Evolutionary conservation across 2,797 vertebrate species (phyloP), one percentile per base, ranked within the genome.

Genomic region (Urophycis tenuis): DNA sequence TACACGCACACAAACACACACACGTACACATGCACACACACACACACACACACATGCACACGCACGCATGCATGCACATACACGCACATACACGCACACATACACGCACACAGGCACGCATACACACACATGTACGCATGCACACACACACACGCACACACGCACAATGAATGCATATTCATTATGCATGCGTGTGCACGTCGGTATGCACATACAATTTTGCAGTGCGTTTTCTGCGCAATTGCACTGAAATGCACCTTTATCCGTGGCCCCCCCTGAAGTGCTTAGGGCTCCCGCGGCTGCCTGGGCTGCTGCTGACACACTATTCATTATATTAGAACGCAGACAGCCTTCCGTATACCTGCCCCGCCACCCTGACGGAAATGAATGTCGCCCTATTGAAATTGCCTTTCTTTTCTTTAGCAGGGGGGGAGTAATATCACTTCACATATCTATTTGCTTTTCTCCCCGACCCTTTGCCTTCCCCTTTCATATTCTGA

Each of bases 321-420:
- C 53, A 82, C 73, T 77, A 77, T 87, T 82, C 76, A 80, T 82
- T 84, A 81, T 88, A 91, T 88, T 89, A 85, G 84, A 85, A 89
- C 82, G 77, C 77, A 86, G 80, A 84, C 83, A 76, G 77, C 77
- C 81, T 75, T 83, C 83, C 77, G 85, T 82, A 77, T 87, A 77
- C 83, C 74, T 81, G 77, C 31, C 53, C 85, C 84, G 78, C 77
- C 84, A 86, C 69, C 83, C 82, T 78, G 85, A 82, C 89, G 86
- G 88, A 92, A 91, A 89, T 89, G 60, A 89, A 89, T 85, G 77
- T 83, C 83, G 85, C 84, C 74, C 86, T 81, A 78, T 75, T 84
- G 78, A 85, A 89, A 86, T 80, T 80, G 81, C 45, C 71, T 85
- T 80, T 75, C 76, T 60, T 84, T 84, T 81, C 79, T 84, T 76